phyloP scores from a whole-genome alignment of 2,113 vertebrate species.

The Nerophis ophidion region DNA sequence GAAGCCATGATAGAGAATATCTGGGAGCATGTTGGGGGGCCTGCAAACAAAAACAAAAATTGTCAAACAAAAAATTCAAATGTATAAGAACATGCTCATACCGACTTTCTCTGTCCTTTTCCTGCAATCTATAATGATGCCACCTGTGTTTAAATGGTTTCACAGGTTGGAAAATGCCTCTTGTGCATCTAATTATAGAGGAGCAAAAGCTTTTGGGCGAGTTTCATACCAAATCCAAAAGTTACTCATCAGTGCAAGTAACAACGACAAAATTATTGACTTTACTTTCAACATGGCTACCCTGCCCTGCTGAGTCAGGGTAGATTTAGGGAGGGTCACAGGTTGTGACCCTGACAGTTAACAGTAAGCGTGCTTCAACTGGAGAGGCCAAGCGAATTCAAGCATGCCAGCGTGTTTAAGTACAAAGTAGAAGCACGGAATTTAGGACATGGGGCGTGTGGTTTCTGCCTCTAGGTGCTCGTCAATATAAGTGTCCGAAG shows the following conservation, averaged over 20 bases:
- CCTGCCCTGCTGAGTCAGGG: neutral
- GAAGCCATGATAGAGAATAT: conserved; percentile 11
- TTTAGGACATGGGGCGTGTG: neutral
- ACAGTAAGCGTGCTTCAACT: conserved; percentile 7
- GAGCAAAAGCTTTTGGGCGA: conserved; percentile 32
- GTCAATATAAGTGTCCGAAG: neutral
- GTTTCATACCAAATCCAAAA: conserved; percentile 44
- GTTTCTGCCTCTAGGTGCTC: neutral
- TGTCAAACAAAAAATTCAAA: neutral
- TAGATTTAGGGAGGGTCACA: conserved; percentile 6
- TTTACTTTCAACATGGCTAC: too few species aligned
- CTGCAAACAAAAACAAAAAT: conserved; percentile 51
- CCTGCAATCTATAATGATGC: neutral
- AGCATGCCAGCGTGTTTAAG: neutral
- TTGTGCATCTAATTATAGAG: conserved; percentile 43
- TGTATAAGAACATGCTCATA: neutral
- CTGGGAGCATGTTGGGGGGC: conserved; percentile 51
- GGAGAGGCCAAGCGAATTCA: conserved; percentile 10
- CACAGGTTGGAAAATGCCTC: conserved; percentile 37
- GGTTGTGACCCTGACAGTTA: conserved; percentile 17
- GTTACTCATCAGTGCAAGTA: neutral
- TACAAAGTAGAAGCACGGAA: neutral
- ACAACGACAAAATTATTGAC: too few species aligned
- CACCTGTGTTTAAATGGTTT: conserved; percentile 30
- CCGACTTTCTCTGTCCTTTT: neutral